Evolutionary conservation across 2,113 vertebrate species (phyloP).

Genomic region (Sorex araneus): DNA sequence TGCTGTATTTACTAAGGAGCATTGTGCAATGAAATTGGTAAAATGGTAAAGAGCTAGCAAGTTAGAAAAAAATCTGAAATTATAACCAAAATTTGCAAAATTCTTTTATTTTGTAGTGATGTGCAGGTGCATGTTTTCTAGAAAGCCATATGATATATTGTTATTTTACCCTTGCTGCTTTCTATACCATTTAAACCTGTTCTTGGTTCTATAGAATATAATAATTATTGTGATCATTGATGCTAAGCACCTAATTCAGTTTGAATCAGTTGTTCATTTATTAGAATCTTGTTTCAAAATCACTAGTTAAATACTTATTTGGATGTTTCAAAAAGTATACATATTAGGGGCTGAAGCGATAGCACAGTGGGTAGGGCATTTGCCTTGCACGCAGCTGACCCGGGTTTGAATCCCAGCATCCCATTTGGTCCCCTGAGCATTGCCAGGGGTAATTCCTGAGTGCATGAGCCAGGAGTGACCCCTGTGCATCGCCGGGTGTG

Average conservation of each 20-base stretch:
- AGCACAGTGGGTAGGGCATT: no score
- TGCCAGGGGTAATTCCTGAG: no score
- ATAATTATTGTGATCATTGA: neutral
- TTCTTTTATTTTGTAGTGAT: neutral
- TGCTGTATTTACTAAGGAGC: neutral
- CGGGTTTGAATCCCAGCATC: no score
- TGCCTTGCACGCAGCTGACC: no score
- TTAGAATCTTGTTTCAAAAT: neutral
- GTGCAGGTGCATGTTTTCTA: neutral
- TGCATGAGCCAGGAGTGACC: no score
- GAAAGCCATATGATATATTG: neutral
- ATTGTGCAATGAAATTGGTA: neutral
- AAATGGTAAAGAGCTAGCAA: neutral
- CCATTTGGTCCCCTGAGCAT: no score
- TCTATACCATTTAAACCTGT: constrained; percentile 10
- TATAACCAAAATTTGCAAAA: constrained; percentile 28
- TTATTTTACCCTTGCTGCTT: constrained; percentile 8
- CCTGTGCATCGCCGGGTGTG: no score
- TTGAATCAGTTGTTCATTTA: constrained; percentile 54
- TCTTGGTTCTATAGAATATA: neutral
- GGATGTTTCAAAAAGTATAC: constrained; percentile 60
- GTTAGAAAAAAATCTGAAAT: neutral
- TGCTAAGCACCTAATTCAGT: neutral
- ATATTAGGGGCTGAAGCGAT: constrained; percentile 1
- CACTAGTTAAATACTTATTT: neutral